Percentiles rank a stretch among this genome's conserved stretches.
Evolutionary conservation across 64 coral and sea anemone genomes (phyloP).

Genomic region (Orbicella faveolata): DNA sequence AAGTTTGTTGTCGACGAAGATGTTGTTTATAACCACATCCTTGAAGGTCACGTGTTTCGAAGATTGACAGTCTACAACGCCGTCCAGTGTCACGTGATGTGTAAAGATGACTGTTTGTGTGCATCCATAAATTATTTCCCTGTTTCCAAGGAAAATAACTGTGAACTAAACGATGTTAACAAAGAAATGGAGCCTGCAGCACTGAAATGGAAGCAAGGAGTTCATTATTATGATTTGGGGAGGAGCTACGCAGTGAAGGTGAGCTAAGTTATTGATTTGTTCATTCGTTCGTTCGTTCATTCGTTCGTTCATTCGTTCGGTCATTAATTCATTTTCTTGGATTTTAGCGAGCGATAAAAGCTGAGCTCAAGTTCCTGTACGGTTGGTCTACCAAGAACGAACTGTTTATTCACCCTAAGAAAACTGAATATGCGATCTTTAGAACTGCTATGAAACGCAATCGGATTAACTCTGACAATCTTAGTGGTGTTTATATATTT

Average conservation of each 20-base stretch:
- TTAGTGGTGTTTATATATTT: background rate
- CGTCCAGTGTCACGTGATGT: background rate
- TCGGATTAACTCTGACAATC: constrained; percentile 2
- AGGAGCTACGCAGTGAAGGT: background rate
- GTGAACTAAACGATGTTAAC: background rate
- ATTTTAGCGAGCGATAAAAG: too few relatives aligned
- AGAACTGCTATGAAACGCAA: constrained; percentile 14
- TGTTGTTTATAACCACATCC: background rate
- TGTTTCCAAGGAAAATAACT: background rate
- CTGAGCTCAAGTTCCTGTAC: background rate
- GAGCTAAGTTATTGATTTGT: background rate
- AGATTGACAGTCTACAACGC: background rate
- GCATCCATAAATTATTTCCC: background rate
- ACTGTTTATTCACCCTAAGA: constrained; percentile 12
- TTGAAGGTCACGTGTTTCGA: background rate
- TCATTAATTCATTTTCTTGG: too few relatives aligned
- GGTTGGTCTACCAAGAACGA: background rate
- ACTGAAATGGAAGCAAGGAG: background rate
- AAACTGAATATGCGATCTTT: constrained; percentile 32
- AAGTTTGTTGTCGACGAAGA: background rate
- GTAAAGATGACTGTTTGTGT: background rate
- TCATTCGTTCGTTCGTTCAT: too few relatives aligned
- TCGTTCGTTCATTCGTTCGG: too few relatives aligned
- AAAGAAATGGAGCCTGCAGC: background rate
- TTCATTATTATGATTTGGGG: background rate